These are phyloP conservation scores for Zaprionus lachaisei DNA, from an alignment of 1,140 invertebrate species.

Conservation along the genomic window DNA sequence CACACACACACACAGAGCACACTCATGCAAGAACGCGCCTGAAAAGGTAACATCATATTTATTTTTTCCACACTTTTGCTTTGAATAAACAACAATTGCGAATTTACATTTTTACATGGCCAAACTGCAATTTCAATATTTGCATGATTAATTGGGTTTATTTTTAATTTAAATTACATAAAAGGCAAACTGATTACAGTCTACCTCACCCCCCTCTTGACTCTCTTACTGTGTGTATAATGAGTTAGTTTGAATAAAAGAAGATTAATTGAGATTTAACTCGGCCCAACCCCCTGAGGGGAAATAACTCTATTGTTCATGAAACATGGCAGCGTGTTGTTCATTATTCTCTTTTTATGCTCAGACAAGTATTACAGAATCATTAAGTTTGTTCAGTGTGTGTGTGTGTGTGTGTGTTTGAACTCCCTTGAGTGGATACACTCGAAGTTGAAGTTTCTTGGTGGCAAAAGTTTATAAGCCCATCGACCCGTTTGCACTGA, in stretches of 20 bases:
- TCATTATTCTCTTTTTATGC: conserved; percentile 16
- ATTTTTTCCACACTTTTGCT: conserved; percentile 11
- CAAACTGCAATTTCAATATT: conserved; percentile 61
- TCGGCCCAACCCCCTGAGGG: conserved; percentile 18
- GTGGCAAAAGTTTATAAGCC: conserved; percentile 60
- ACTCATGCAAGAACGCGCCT: conserved; percentile 4
- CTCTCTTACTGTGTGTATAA: conserved; percentile 19
- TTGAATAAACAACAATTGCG: conserved; percentile 39
- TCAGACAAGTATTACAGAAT: conserved; percentile 45
- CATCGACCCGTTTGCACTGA: conserved; percentile 43
- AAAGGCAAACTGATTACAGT: conserved; percentile 69
- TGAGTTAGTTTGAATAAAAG: conserved; percentile 50
- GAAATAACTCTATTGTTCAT: conserved; percentile 33
- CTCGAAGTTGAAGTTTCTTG: conserved; percentile 42
- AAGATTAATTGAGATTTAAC: conserved; percentile 79
- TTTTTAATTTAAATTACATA: conserved; percentile 77
- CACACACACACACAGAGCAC: neutral
- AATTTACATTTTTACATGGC: conserved; percentile 10
- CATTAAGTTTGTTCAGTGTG: conserved; percentile 20
- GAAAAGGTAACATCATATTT: conserved; percentile 1
- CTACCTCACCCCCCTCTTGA: neutral
- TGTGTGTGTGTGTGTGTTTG: neutral
- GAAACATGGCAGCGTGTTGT: conserved; percentile 39
- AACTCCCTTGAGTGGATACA: conserved; percentile 38
- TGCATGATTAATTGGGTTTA: conserved; percentile 81